Conservation (phyloP, 2,797 vertebrate species). For the Natrix natrix region DNA sequence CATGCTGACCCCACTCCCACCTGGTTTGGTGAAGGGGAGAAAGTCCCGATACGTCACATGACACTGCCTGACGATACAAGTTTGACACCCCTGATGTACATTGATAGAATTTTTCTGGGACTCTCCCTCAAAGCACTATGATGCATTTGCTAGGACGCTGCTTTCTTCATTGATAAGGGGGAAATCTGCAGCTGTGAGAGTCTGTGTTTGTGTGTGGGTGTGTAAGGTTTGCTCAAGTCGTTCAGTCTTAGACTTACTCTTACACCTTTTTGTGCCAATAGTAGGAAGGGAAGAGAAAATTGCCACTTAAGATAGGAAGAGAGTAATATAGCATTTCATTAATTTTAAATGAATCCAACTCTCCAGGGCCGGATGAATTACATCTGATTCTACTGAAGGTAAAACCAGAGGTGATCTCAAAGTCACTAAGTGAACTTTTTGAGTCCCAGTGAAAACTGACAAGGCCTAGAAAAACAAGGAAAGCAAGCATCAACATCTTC, state of each 20-base stretch:
- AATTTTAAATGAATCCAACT: neutral
- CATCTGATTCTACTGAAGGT: neutral
- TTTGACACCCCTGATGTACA: neutral
- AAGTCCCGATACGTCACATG: no score
- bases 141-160: neutral
- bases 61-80: no score
- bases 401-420: neutral
- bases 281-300: neutral
- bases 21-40: no score
- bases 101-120: neutral
- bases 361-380: neutral
- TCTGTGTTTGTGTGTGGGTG: neutral
- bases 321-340: neutral
- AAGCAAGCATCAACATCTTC: neutral
- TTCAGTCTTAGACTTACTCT: neutral
- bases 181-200: neutral
- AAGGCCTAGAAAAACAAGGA: neutral
- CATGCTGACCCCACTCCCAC: no score
- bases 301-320: neutral
- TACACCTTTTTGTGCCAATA: neutral
- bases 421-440: neutral
- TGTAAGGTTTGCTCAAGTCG: neutral
- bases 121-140: neutral
- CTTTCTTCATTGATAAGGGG: neutral
- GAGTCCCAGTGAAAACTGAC: neutral